These are phyloP conservation scores for Palythoa grandis DNA, from an alignment of 92 coral and sea anemone genomes.

Conservation along the genomic window DNA sequence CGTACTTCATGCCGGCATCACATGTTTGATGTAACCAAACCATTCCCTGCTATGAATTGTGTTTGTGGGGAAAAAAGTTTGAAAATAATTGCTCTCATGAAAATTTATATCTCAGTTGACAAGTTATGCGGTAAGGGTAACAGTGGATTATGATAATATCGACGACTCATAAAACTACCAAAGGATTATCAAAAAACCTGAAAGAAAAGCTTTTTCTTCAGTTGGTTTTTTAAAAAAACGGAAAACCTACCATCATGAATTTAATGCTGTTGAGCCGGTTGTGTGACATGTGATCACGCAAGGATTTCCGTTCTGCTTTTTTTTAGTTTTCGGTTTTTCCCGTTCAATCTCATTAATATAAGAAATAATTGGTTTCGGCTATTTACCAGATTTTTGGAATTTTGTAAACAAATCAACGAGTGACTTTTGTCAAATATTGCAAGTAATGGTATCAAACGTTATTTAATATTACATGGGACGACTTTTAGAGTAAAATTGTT, in stretches of 20 bases:
- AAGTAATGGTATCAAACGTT: background rate
- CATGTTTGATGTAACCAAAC: background rate
- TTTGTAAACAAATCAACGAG: background rate
- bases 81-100: background rate
- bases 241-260: too few relatives aligned
- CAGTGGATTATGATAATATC: background rate
- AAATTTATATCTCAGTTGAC: background rate
- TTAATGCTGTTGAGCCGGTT: background rate
- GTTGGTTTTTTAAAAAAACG: background rate
- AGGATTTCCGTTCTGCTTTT: too few relatives aligned
- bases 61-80: background rate
- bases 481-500: too few relatives aligned
- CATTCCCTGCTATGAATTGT: background rate
- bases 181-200: too few relatives aligned
- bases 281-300: slow-evolving; percentile 6
- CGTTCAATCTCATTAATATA: too few relatives aligned
- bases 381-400: too few relatives aligned
- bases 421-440: background rate
- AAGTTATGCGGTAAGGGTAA: background rate
- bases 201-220: background rate
- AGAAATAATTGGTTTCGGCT: too few relatives aligned
- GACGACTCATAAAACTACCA: background rate
- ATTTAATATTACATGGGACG: too few relatives aligned
- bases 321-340: too few relatives aligned
- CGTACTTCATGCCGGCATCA: slow-evolving; percentile 5